Evolutionary conservation across 2,113 vertebrate species (phyloP).

Genomic region (Ia io): DNA sequence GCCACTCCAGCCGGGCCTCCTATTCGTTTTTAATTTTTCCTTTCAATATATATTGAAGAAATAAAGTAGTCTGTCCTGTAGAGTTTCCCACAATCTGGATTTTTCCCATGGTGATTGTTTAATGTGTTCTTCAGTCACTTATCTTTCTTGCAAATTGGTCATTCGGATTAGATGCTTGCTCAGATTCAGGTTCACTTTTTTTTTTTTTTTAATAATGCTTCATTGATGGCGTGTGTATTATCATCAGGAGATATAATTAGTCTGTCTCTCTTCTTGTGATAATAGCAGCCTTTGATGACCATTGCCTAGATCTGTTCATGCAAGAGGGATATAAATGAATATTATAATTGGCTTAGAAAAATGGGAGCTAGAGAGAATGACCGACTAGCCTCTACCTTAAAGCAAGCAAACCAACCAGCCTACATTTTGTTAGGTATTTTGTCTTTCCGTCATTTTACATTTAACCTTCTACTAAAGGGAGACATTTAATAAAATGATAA

Average conservation of each 20-base stretch:
- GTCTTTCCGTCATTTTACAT: neutral
- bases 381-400: neutral
- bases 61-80: neutral
- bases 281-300: neutral
- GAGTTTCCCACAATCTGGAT: neutral
- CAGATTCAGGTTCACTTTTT: neutral
- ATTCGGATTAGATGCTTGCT: neutral
- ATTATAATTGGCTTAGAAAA: neutral
- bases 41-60: constrained; percentile 24
- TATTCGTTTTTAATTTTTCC: neutral
- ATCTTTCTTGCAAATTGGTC: neutral
- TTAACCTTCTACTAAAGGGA: neutral
- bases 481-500: neutral
- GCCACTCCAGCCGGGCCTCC: neutral
- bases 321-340: neutral
- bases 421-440: neutral
- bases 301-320: neutral
- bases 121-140: neutral
- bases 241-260: neutral
- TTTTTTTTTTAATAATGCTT: neutral
- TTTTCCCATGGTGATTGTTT: neutral
- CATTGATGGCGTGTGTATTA: neutral
- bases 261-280: neutral
- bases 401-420: neutral
- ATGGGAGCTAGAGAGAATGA: neutral